Base-by-base conservation (phyloP, 2,888 invertebrate species). In the Euphydryas editha region DNA sequence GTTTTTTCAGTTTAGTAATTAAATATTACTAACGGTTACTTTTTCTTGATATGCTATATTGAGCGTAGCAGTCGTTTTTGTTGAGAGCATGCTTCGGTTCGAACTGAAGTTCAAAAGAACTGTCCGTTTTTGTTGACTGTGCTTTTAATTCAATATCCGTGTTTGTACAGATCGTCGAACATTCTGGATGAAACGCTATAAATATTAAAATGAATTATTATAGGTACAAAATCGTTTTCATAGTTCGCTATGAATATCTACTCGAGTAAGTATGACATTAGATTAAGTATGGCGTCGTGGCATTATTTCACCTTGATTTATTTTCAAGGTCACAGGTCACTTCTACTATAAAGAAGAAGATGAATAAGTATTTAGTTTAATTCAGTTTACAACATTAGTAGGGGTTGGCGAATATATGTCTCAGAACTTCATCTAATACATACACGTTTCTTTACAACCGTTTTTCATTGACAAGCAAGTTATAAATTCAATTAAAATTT, bases 111-210 rank as follows among this genome's bases (percentile, higher is more conserved):
- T 42, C 49, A 39, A 61, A 46, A n/a, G 65, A 49, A n/a, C 30
- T 20, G 8, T 47, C 47, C 7, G 59, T 65, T 42, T 59, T 59
- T 24, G 47, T 62, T 0, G 65, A 67, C 51, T 70, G 61, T 15
- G 64, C 64, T 2, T n/a, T 68, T 15, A 59, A 13, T 30, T 71
- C 67, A 10, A 44, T 59, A 49, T 54, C 24, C 11, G 70, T 69
- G 21, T 71, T 72, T 2, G 67, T 49, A 30, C 59, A 61, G 0
- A 57, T 49, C 1, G 71, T 69, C 10, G 54, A 55, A 42, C 46
- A 70, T 18, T 58, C 61, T 17, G 73, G 72, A 44, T 62, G 65
- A 10, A 60, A 56, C 20, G 8, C 71, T 71, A 42, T 20, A 55
- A 61, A 59, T 47, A 36, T 5, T 20, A 47, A 51, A 17, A 61